Base-by-base conservation (phyloP, 2,888 invertebrate genomes). In the Octodonta nipae region DNA sequence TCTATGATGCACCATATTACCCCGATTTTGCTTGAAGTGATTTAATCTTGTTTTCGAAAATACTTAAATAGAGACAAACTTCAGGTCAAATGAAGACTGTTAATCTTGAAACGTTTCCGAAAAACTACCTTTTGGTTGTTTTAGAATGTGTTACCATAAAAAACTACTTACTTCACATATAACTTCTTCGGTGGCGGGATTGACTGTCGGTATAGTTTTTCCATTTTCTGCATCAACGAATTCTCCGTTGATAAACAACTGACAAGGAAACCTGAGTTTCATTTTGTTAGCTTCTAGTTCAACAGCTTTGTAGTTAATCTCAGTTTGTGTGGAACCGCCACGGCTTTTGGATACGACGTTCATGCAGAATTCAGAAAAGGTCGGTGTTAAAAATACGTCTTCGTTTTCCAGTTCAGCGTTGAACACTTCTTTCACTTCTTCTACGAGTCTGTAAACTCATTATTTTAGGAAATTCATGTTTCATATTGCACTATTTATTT, bases 301-400 rank as follows among this genome's bases (percentile, higher is more conserved):
- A 0, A 88, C 74, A 0, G 83, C 78, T 33, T 83, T 78, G 51
- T 78, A 91, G 2, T 71, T 64, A 4, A 78, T 64, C 22, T 76
- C 71, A 13, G 54, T 49, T 12, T 68, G 58, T 0, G 64, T 63
- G 3, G 55, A 58, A 2, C 67, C 72, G 2, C 83, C 78, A 24
- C 92, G 69, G 3, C 71, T 56, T 41, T 73, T 73, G 3, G 73
- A 52, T 0, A 93, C 66, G 0, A 86, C 75, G 7, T 71, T 65
- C 1, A 63, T 62, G 26, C 70, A 73, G 52, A 93, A 91, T 43
- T 92, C 88, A 28, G 73, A 71, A 52, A 93, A 91, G 0, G 76
- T 75, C 0, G 93, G 86, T 5, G 86, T 81, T 86, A 93, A 86
- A 56, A 89, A 95, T 0, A 95, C 79, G 45, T 88, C 83, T 51